Percentiles rank a stretch among this genome's conserved stretches.
Conservation (phyloP, 2,888 invertebrate genomes). For the Petrolisthes cinctipes region DNA sequence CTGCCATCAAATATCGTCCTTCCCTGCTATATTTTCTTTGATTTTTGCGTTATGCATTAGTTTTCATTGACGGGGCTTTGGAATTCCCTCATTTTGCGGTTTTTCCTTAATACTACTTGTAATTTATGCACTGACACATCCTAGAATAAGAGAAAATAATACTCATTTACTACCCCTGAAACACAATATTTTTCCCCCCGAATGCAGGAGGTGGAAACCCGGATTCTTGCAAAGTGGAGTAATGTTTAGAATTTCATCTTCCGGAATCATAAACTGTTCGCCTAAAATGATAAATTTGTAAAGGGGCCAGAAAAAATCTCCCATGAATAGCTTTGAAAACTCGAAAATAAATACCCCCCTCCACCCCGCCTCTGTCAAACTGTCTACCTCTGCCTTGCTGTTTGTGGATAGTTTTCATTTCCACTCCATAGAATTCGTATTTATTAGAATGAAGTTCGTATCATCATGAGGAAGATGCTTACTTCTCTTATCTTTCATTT, state of each 20-base stretch:
- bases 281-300: neutral
- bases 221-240: conserved; percentile 1
- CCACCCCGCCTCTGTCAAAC: neutral
- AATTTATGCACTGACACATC: neutral
- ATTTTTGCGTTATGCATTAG: neutral
- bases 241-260: neutral
- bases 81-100: neutral
- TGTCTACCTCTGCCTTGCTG: too few species aligned
- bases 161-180: neutral
- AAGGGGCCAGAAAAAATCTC: neutral
- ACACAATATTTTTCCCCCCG: conserved; percentile 15
- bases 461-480: too few species aligned
- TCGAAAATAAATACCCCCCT: neutral
- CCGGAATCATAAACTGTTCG: neutral
- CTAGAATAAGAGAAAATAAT: neutral
- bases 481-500: too few species aligned
- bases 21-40: neutral
- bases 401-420: too few species aligned
- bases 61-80: neutral
- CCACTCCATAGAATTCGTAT: too few species aligned
- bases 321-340: neutral
- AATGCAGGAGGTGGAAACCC: neutral
- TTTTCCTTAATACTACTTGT: neutral
- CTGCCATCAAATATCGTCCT: neutral
- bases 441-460: too few species aligned